Percentiles rank a stretch among this genome's conserved stretches.
phyloP scores from a whole-genome alignment of 2,797 vertebrate species.

The Pteronotus mesoamericanus region DNA sequence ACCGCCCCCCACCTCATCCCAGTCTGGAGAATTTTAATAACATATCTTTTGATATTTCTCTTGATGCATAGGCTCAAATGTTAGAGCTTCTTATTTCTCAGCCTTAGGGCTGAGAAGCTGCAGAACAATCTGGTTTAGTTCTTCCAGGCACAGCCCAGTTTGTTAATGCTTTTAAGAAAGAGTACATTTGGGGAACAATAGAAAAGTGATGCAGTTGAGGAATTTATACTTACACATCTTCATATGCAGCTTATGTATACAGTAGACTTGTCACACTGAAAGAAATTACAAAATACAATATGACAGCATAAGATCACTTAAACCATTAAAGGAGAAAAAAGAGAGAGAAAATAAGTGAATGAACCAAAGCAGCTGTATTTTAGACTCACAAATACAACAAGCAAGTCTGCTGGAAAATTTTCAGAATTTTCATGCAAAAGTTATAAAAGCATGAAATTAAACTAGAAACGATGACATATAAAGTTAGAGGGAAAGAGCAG shows the following conservation, averaged over 20 bases:
- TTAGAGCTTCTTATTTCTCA: background rate
- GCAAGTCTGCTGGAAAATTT: background rate
- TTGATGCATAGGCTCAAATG: background rate
- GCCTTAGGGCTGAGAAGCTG: background rate
- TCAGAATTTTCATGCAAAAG: background rate
- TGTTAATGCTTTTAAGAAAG: background rate
- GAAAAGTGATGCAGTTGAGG: background rate
- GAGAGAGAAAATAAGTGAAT: background rate
- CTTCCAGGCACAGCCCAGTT: background rate
- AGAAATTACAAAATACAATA: background rate
- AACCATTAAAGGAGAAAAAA: background rate
- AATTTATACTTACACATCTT: background rate
- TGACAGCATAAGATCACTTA: background rate
- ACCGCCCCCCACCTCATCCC: rapidly evolving
- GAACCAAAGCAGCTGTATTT: background rate
- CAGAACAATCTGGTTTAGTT: background rate
- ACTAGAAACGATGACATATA: background rate
- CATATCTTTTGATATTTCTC: background rate
- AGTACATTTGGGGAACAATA: background rate
- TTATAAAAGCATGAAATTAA: background rate
- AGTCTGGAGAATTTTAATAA: background rate
- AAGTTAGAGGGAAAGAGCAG: background rate
- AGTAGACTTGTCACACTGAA: background rate
- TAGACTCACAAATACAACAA: background rate
- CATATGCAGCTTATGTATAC: background rate